Percentiles rank a stretch among this genome's conserved stretches.
Conservation (phyloP, 2,888 invertebrate species). For the Diaperis boleti region DNA sequence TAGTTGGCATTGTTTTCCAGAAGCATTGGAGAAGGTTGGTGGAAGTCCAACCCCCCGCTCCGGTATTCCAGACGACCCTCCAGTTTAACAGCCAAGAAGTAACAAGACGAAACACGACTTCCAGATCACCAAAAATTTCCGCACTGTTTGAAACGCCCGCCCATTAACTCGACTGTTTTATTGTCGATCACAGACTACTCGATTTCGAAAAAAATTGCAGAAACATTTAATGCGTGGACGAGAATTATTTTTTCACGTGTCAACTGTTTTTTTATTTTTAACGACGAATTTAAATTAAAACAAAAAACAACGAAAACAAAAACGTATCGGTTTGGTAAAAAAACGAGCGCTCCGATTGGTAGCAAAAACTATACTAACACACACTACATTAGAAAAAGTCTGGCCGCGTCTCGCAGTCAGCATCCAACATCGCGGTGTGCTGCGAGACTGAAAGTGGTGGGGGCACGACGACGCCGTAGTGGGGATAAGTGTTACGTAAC, state of each 20-base stretch:
- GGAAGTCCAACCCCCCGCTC: constrained; percentile 63
- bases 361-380: constrained; percentile 66
- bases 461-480: constrained; percentile 47
- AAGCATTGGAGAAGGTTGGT: constrained; percentile 61
- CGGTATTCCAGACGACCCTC: constrained; percentile 66
- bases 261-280: neutral
- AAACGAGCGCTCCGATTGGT: constrained; percentile 60
- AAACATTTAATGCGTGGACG: neutral
- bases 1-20: constrained; percentile 62
- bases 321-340: constrained; percentile 50
- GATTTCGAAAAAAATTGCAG: neutral
- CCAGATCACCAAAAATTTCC: constrained; percentile 13
- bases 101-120: neutral
- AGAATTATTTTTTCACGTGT: neutral
- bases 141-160: constrained; percentile 11
- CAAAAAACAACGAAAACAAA: constrained; percentile 51
- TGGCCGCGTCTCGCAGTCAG: constrained; percentile 58
- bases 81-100: constrained; percentile 52
- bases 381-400: constrained; percentile 65
- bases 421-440: constrained; percentile 57
- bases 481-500: constrained; percentile 60
- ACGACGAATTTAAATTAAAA: constrained; percentile 9
- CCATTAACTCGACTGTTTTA: constrained; percentile 12
- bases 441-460: constrained; percentile 51
- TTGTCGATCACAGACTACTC: constrained; percentile 21